Conservation (phyloP, 1,140 invertebrate genomes). For the Drosophila repleta region DNA sequence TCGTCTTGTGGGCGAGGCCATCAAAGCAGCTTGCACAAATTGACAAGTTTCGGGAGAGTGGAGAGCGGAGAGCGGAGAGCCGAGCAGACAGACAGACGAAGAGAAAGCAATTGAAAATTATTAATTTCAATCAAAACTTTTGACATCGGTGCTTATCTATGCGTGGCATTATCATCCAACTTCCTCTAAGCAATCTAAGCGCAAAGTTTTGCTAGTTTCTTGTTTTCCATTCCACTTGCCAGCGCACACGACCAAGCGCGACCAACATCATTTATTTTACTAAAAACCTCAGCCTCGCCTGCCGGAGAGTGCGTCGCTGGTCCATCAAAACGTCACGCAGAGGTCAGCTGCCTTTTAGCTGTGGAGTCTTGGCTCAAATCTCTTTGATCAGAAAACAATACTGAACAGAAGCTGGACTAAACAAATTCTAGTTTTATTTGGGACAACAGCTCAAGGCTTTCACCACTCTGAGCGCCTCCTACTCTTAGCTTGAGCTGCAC, state of each 20-base stretch:
- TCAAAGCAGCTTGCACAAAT: conserved; percentile 53
- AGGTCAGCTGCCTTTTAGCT: too few relatives aligned
- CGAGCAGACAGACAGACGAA: background rate
- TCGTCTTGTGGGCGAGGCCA: background rate
- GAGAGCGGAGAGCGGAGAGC: background rate
- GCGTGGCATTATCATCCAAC: conserved; percentile 56
- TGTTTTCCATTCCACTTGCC: conserved; percentile 34
- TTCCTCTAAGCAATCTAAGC: conserved; percentile 44
- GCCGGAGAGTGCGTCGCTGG: background rate
- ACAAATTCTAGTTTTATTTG: too few relatives aligned
- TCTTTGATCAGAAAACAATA: too few relatives aligned
- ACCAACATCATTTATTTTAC: conserved; percentile 64
- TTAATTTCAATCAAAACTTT: conserved; percentile 79
- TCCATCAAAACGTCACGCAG: conserved; percentile 33
- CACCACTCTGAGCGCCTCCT: too few relatives aligned
- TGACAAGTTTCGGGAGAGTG: conserved; percentile 55
- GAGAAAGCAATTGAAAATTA: conserved; percentile 66
- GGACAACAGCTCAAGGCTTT: too few relatives aligned
- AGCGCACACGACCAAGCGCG: conserved; percentile 21
- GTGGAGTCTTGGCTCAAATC: too few relatives aligned
- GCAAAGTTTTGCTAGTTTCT: conserved; percentile 48
- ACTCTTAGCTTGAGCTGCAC: too few relatives aligned
- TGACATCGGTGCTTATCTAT: conserved; percentile 70
- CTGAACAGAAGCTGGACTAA: too few relatives aligned
- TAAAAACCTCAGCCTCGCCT: conserved; percentile 10